Evolutionary conservation across 2,113 vertebrate genomes (phyloP), one percentile per base, ranked within the genome.

Genomic region (Hyaena hyaena): DNA sequence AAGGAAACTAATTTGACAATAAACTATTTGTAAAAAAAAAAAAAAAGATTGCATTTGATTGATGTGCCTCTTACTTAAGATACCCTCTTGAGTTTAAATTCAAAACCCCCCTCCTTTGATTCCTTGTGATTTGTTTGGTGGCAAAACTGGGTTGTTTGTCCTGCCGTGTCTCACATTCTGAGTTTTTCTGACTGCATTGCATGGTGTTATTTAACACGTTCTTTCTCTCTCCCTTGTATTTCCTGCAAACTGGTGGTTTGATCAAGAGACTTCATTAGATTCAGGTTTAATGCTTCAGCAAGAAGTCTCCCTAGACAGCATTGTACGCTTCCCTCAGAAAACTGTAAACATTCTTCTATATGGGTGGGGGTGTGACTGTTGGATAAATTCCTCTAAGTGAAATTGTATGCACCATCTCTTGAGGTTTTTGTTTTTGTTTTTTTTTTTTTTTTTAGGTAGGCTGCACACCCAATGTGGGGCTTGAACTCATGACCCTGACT

Each of bases 1-100:
- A n/a, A n/a, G n/a, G n/a, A n/a, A n/a, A n/a, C n/a, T n/a, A n/a
- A n/a, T n/a, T n/a, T n/a, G n/a, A n/a, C n/a, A n/a, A n/a, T n/a
- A n/a, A n/a, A n/a, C n/a, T n/a, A n/a, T n/a, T n/a, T n/a, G n/a
- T n/a, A n/a, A n/a, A n/a, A n/a, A n/a, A n/a, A n/a, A n/a, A n/a
- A n/a, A n/a, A 31, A 6, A 43, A 76, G 17, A n/a, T 45, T 94
- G 23, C 2, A 90, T 65, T 88, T 55, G 63, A 76, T 48, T 10
- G 19, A 55, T 31, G 35, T 88, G 24, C 65, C 11, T 96, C 48
- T 97, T 68, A 73, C 48, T 97, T 68, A 68, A 74, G 28, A 88
- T 19, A 80, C 16, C 82, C 68, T 87, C 50, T 48, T 76, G 28
- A 31, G 14, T 83, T 77, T 68, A 63, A 63, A 93, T 71, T 88